phyloP scores from a whole-genome alignment of 2,888 invertebrate genomes.

The Cyclophora punctaria region DNA sequence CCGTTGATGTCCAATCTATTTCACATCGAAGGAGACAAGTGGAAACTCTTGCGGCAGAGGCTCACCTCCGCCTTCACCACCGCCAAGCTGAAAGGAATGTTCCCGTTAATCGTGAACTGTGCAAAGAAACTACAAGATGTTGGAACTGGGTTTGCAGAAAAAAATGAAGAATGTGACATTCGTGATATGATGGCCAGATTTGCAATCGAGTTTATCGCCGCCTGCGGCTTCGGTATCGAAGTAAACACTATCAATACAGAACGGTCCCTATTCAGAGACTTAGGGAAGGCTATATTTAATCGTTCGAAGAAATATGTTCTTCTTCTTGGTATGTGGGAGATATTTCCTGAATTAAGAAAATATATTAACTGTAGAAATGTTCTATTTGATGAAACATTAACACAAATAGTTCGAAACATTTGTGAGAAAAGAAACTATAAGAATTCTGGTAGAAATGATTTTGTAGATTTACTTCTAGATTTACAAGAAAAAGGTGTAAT shows the following conservation, averaged over 20 bases:
- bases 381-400: slow-evolving; percentile 19
- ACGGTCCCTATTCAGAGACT: slow-evolving; percentile 33
- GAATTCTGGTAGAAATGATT: slow-evolving; percentile 42
- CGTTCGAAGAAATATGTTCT: slow-evolving; percentile 21
- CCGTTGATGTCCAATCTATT: slow-evolving; percentile 42
- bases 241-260: slow-evolving; percentile 41
- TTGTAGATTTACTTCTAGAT: slow-evolving; percentile 44
- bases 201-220: slow-evolving; percentile 48
- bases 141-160: slow-evolving; percentile 28
- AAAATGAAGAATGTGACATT: slow-evolving; percentile 34
- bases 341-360: slow-evolving; percentile 39
- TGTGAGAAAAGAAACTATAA: slow-evolving; percentile 39
- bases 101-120: slow-evolving; percentile 48
- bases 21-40: slow-evolving; percentile 44
- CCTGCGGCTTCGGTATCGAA: slow-evolving; percentile 47
- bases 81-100: slow-evolving; percentile 53
- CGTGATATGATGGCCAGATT: slow-evolving; percentile 47
- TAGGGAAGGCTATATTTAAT: slow-evolving; percentile 32
- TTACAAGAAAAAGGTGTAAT: slow-evolving; percentile 40
- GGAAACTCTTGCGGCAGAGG: slow-evolving; percentile 50
- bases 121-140: slow-evolving; percentile 39
- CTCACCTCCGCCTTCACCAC: slow-evolving; percentile 54
- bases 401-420: slow-evolving; percentile 31
- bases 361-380: slow-evolving; percentile 19
- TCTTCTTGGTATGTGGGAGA: slow-evolving; percentile 27